phyloP scores from a whole-genome alignment of 2,797 vertebrate species.

The Melanotaenia boesemani region DNA sequence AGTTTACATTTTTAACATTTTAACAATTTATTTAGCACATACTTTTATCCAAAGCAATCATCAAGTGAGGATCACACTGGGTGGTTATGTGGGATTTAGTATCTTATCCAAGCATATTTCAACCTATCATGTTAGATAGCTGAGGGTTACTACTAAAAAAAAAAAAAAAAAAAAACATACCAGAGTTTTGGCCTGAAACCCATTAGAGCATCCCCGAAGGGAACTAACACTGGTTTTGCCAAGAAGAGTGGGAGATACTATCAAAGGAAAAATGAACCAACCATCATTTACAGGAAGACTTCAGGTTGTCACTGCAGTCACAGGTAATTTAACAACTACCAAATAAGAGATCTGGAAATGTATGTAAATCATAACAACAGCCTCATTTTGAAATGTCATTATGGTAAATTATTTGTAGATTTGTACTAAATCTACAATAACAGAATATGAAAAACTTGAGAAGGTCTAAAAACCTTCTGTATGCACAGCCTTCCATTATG shows the following conservation, averaged over 20 bases:
- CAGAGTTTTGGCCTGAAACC: no score
- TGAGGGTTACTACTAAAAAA: no score
- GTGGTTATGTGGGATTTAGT: no score
- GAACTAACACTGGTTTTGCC: neutral
- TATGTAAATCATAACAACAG: neutral
- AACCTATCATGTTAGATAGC: no score
- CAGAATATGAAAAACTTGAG: neutral
- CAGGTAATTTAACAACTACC: neutral
- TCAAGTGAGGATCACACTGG: no score
- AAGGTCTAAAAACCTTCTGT: neutral
- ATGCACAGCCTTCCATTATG: conserved; percentile 11
- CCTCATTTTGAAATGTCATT: neutral
- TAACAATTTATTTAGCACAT: neutral
- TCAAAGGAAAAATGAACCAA: neutral
- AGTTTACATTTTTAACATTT: neutral
- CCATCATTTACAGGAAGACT: neutral
- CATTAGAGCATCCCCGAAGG: no score
- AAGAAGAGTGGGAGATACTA: neutral
- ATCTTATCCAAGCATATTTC: no score
- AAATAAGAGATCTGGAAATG: neutral
- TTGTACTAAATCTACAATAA: neutral
- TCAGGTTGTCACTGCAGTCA: neutral
- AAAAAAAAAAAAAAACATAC: no score
- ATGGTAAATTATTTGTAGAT: neutral
- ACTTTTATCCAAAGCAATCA: no score